These are phyloP conservation scores for Acromyrmex charruanus DNA, from an alignment of 1,140 invertebrate species.

Conservation along the genomic window DNA sequence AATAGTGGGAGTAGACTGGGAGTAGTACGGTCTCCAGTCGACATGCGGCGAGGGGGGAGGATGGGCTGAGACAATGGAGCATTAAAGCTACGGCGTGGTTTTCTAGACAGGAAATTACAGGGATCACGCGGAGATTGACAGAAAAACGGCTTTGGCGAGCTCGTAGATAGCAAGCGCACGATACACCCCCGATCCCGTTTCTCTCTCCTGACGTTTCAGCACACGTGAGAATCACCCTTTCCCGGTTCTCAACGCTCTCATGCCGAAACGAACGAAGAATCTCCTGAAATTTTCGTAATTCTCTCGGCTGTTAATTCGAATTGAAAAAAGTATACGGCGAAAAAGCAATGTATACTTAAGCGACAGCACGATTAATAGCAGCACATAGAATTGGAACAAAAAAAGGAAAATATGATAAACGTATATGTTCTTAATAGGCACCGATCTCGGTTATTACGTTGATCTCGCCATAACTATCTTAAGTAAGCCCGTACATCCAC, in stretches of 20 bases:
- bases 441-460: constrained; percentile 36
- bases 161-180: constrained; percentile 72
- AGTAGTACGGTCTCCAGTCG: constrained; percentile 68
- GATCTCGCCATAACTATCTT: constrained; percentile 31
- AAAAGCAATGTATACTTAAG: background rate
- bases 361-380: constrained; percentile 37
- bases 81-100: constrained; percentile 85
- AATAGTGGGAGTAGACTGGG: constrained; percentile 82
- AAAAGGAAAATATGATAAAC: constrained; percentile 12
- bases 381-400: background rate
- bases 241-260: background rate
- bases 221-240: constrained; percentile 67
- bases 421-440: constrained; percentile 9
- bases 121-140: constrained; percentile 86
- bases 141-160: constrained; percentile 83
- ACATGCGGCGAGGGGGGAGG: constrained; percentile 59
- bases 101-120: constrained; percentile 87
- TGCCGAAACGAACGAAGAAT: background rate
- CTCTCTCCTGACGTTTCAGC: background rate
- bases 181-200: constrained; percentile 64
- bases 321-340: background rate
- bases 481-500: constrained; percentile 30
- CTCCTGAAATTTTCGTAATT: background rate
- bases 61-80: constrained; percentile 85
- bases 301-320: background rate